Base-by-base conservation (phyloP, 1,140 invertebrate species). In the Watersipora subatra region DNA sequence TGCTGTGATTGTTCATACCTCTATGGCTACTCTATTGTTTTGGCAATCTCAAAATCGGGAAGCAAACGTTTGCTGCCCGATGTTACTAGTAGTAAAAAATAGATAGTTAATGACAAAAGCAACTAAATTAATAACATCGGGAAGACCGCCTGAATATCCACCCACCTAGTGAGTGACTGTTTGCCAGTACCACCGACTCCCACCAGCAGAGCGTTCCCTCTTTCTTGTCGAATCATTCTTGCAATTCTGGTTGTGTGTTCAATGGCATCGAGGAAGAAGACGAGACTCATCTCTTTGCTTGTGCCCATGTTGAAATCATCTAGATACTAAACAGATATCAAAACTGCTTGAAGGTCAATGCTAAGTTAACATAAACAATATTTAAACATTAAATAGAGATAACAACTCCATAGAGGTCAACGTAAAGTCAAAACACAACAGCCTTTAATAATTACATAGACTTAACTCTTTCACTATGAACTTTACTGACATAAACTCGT, bases 101-200 rank as follows among this genome's bases (percentile, higher is more conserved):
- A n/a, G n/a, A n/a, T n/a, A n/a, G n/a, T n/a, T n/a, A n/a, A n/a
- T n/a, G n/a, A n/a, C n/a, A n/a, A n/a, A n/a, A n/a, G n/a, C n/a
- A n/a, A n/a, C n/a, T n/a, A n/a, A n/a, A n/a, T n/a, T n/a, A n/a
- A n/a, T n/a, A n/a, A n/a, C n/a, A n/a, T n/a, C n/a, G n/a, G n/a
- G n/a, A n/a, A n/a, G n/a, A n/a, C n/a, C n/a, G n/a, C n/a, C n/a
- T n/a, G n/a, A n/a, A n/a, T n/a, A n/a, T n/a, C n/a, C n/a, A n/a
- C n/a, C n/a, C n/a, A 46, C 76, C 76, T 76, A 12, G 80, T 81
- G 0, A 82, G 71, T 1, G 79, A 81, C 69, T 81, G 78, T 73
- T 82, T 82, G 22, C 80, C 80, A 26, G 77, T 78, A 30, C 80
- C 80, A 46, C 80, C 80, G 19, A 82, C 80, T 29, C 80, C 81